Evolutionary conservation across 2,888 invertebrate genomes (phyloP).

Genomic region (Ethmia dodecea): DNA sequence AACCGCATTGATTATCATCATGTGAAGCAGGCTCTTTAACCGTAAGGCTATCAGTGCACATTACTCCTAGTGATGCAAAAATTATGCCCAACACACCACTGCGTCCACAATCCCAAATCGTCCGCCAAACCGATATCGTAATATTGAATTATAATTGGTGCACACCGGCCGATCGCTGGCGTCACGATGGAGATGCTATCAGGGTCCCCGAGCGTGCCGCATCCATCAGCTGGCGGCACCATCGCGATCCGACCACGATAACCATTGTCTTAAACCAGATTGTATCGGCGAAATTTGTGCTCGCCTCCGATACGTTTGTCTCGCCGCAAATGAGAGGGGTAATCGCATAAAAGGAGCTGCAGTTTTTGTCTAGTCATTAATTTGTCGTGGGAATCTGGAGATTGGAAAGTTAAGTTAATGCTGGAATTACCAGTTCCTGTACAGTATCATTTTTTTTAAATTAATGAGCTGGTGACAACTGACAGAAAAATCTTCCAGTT

Average conservation of each 20-base stretch:
- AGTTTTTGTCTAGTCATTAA: conserved; percentile 71
- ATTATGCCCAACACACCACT: no score
- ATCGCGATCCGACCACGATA: conserved; percentile 62
- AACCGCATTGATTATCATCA: no score
- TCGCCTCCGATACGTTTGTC: conserved; percentile 66
- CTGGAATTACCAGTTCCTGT: no score
- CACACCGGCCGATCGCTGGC: conserved; percentile 36
- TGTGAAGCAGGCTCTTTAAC: no score
- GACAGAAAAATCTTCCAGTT: no score
- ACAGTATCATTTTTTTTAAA: no score
- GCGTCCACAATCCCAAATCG: not conserved
- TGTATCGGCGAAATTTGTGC: conserved; percentile 72
- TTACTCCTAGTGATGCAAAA: no score
- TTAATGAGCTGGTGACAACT: no score
- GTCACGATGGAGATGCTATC: conserved; percentile 71
- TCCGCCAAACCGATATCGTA: conserved; percentile 9
- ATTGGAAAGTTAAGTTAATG: conserved; percentile 17
- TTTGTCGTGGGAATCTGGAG: conserved; percentile 65
- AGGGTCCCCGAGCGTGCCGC: conserved; percentile 66
- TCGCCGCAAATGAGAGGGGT: conserved; percentile 72
- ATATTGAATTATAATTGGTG: conserved; percentile 76
- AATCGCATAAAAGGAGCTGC: conserved; percentile 65
- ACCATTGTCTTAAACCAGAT: conserved; percentile 67
- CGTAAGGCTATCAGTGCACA: no score
- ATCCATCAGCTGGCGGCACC: conserved; percentile 60